Conservation (phyloP, 2,888 invertebrate genomes). For the Tiliacea citrago region DNA sequence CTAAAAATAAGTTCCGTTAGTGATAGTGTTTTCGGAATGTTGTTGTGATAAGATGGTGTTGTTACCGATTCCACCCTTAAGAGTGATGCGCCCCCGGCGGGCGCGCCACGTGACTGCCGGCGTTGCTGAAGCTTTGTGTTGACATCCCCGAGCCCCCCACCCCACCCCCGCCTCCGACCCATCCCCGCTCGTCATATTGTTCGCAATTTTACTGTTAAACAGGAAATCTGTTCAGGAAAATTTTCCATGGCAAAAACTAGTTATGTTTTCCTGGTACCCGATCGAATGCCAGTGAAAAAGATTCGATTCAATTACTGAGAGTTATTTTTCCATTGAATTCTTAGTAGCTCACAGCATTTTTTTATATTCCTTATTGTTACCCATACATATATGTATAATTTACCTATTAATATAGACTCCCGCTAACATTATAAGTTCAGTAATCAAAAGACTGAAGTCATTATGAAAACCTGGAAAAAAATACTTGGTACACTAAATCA, state of each 20-base stretch:
- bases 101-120: slow-evolving; percentile 90
- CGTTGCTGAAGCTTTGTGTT: slow-evolving; percentile 85
- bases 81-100: slow-evolving; percentile 90
- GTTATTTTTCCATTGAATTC: neutral
- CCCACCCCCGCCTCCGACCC: slow-evolving; percentile 67
- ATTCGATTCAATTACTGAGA: slow-evolving; percentile 8
- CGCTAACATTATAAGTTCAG: neutral
- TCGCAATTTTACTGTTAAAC: slow-evolving; percentile 66
- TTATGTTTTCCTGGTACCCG: neutral
- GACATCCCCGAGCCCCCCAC: slow-evolving; percentile 79
- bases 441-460: neutral
- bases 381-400: neutral
- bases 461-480: neutral
- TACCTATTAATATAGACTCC: neutral
- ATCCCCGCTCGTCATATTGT: slow-evolving; percentile 65
- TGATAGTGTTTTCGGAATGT: slow-evolving; percentile 42
- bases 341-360: neutral
- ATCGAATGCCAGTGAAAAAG: slow-evolving; percentile 5
- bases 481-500: neutral
- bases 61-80: slow-evolving; percentile 79
- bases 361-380: neutral
- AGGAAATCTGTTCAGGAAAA: slow-evolving; percentile 50
- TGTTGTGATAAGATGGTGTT: slow-evolving; percentile 62
- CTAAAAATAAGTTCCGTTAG: slow-evolving; percentile 2
- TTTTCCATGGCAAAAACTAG: slow-evolving; percentile 12